Conservation (phyloP, 2,113 vertebrate species). For the Prinia subflava region DNA sequence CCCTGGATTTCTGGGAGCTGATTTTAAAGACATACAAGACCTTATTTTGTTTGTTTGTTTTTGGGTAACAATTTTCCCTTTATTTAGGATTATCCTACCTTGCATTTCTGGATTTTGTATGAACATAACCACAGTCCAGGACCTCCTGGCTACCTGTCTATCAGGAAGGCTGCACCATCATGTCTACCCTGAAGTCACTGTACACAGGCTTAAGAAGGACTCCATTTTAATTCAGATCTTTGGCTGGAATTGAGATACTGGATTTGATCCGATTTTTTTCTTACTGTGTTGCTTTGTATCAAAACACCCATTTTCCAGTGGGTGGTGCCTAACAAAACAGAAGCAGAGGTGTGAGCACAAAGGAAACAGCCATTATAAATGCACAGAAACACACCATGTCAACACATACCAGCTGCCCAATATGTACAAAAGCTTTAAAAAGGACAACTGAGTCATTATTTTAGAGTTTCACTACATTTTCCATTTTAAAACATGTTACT, state of each 20-base stretch:
- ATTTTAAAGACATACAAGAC: neutral
- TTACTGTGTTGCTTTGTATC: neutral
- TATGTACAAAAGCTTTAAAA: neutral
- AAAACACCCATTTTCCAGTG: conserved; percentile 14
- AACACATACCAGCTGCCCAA: neutral
- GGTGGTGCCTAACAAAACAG: conserved; percentile 9
- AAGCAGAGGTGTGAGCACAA: conserved; percentile 6
- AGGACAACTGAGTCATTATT: neutral
- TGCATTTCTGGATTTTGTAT: neutral
- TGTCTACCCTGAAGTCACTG: neutral
- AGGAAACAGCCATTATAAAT: neutral
- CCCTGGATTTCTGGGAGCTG: neutral
- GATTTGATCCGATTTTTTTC: neutral
- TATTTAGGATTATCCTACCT: neutral
- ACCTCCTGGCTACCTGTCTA: neutral
- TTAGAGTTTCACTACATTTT: neutral
- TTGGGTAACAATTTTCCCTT: neutral
- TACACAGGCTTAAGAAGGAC: neutral
- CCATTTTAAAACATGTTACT: neutral
- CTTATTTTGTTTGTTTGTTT: neutral
- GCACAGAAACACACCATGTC: neutral
- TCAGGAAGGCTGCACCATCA: neutral
- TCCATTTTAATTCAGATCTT: neutral
- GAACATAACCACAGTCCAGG: neutral
- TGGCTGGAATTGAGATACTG: neutral